Evolutionary conservation across 2,888 invertebrate species (phyloP).

Genomic region (Stenolophus ochropezus): DNA sequence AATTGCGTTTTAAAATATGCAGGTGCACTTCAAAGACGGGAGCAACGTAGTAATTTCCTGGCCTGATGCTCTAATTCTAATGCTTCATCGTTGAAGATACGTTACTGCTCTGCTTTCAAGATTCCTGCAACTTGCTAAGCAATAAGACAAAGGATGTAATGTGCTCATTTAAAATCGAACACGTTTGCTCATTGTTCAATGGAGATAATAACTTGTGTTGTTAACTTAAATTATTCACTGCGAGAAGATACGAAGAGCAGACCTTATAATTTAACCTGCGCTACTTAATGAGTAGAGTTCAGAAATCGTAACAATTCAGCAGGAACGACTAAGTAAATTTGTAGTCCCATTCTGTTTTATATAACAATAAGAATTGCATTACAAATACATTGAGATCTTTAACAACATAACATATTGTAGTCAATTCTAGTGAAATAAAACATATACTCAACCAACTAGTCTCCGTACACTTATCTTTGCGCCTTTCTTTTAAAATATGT

Average conservation of each 20-base stretch:
- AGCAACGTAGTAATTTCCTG: neutral
- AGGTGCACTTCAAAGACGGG: neutral
- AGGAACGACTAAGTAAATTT: neutral
- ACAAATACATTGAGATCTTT: too few relatives aligned
- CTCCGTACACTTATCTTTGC: too few relatives aligned
- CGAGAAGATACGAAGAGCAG: neutral
- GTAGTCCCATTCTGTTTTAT: neutral
- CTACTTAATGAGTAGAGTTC: neutral
- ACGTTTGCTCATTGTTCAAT: neutral
- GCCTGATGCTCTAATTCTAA: neutral
- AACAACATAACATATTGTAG: too few relatives aligned
- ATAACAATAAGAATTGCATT: neutral
- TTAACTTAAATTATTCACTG: neutral
- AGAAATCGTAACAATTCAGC: neutral
- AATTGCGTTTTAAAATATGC: constrained; percentile 31
- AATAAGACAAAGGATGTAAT: neutral
- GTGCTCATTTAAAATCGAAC: neutral
- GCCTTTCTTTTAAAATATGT: too few relatives aligned
- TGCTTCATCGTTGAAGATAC: neutral
- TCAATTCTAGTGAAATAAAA: too few relatives aligned
- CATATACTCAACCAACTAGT: too few relatives aligned
- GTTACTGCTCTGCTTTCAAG: neutral
- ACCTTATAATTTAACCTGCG: neutral
- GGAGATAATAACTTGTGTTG: neutral
- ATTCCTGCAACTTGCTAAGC: neutral